Conservation (phyloP, 2,113 vertebrate genomes). For the Upupa epops region DNA sequence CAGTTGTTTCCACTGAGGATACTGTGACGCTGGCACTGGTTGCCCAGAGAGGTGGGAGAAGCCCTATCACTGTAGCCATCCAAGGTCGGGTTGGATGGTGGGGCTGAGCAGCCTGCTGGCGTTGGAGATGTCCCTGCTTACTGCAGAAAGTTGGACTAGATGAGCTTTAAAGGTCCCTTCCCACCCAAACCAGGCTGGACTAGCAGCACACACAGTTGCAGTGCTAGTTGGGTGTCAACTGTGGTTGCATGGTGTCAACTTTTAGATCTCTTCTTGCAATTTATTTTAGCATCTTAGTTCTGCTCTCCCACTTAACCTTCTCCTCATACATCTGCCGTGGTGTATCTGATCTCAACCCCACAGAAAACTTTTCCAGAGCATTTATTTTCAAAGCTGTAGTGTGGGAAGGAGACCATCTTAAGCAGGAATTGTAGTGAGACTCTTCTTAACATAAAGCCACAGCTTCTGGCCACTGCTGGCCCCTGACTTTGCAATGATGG, state of each 20-base stretch:
- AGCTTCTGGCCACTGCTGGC: background rate
- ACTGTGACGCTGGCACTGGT: background rate
- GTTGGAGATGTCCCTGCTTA: background rate
- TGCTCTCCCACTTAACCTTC: background rate
- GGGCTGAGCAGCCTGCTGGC: background rate
- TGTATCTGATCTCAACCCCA: background rate
- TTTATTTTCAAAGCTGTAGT: background rate
- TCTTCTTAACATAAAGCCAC: background rate
- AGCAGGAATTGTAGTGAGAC: background rate
- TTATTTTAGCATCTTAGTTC: background rate
- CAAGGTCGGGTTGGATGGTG: background rate
- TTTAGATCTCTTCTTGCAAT: background rate
- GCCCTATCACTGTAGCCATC: background rate
- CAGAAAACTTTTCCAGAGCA: background rate
- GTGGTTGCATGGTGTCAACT: background rate
- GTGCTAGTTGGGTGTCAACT: background rate
- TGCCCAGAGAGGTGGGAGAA: background rate
- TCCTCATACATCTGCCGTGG: too few relatives aligned
- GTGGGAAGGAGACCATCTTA: background rate
- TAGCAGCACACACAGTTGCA: rapidly evolving
- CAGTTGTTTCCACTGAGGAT: background rate
- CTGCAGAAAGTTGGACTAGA: background rate
- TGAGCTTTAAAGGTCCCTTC: background rate
- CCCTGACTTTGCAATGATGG: background rate
- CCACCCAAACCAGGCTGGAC: background rate